Conservation (phyloP, 2,797 vertebrate species). For the Poeciliopsis turneri region DNA sequence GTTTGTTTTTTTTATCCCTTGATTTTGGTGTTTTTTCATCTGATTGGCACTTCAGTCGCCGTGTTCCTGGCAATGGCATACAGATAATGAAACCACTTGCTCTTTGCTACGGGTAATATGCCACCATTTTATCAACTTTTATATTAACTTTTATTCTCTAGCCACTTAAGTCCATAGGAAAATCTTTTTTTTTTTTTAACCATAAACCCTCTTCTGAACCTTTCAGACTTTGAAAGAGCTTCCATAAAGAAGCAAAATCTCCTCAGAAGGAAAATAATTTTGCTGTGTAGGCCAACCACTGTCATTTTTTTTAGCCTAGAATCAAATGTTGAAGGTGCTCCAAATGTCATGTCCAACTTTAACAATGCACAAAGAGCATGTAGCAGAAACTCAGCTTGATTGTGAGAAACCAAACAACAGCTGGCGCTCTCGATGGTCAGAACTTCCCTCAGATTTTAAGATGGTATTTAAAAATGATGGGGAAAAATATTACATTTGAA, state of each 20-base stretch:
- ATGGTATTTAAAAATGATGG: background rate
- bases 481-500: background rate
- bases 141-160: background rate
- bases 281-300: background rate
- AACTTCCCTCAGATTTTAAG: background rate
- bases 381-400: background rate
- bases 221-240: background rate
- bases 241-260: background rate
- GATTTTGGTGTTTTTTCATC: background rate
- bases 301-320: background rate
- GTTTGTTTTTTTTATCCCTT: background rate
- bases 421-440: background rate
- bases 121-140: background rate
- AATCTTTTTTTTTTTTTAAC: background rate
- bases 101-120: background rate
- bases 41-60: conserved; percentile 12
- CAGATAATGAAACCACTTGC: background rate
- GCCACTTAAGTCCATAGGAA: background rate
- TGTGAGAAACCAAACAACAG: background rate
- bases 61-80: conserved; percentile 4
- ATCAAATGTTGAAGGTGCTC: background rate
- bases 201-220: background rate
- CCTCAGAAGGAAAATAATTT: background rate
- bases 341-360: background rate
- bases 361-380: background rate